Evolutionary conservation across 2,888 invertebrate genomes (phyloP).

Genomic region (Ochropleura plecta): DNA sequence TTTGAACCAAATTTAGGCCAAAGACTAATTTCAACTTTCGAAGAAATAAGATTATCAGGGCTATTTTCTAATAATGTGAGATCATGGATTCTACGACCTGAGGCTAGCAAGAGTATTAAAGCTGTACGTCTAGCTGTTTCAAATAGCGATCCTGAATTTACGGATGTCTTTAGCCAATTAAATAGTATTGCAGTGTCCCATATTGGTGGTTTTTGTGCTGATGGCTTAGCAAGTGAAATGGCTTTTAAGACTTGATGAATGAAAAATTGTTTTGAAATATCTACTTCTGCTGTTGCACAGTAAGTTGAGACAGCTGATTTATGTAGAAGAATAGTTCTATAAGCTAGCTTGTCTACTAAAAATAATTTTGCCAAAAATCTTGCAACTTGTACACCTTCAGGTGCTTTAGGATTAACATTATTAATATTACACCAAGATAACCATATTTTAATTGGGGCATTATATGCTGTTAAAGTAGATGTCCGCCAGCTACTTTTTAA

Average conservation of each 20-base stretch:
- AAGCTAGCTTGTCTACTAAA: slow-evolving; percentile 4
- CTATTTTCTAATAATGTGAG: not conserved
- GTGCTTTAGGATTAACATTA: not conserved
- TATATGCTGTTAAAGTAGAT: not conserved
- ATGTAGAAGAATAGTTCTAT: not conserved
- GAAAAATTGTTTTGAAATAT: not conserved
- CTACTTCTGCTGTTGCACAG: not conserved
- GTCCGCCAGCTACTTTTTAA: slow-evolving; percentile 2
- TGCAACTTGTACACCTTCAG: not conserved
- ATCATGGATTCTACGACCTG: not conserved
- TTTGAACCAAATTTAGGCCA: slow-evolving; percentile 2
- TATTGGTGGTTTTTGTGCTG: not conserved
- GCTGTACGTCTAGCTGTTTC: not conserved
- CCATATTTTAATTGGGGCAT: not conserved
- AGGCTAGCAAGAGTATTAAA: not conserved
- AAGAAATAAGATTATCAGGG: not conserved
- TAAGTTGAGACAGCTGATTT: not conserved
- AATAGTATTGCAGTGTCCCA: not conserved
- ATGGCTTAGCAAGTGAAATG: not conserved
- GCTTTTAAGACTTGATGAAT: not conserved
- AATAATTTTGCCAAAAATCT: not conserved
- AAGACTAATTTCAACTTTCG: not conserved
- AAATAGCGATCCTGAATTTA: not conserved
- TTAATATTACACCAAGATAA: not conserved
- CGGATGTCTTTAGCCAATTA: not conserved